Conservation (phyloP, 2,113 vertebrate species). For the Morphnarchus princeps region DNA sequence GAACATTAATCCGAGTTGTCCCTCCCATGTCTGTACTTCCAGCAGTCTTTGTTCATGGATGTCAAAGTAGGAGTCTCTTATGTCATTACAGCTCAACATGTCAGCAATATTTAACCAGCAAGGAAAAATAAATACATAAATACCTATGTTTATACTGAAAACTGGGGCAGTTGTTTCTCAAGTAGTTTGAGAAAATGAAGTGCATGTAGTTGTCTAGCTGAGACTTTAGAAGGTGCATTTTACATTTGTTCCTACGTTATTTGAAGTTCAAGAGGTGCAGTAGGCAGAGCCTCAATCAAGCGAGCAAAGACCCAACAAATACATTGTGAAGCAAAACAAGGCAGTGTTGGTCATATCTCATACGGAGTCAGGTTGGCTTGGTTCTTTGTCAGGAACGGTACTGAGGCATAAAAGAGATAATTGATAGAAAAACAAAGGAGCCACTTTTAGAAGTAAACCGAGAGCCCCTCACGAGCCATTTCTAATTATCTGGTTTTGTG, state of each 20-base stretch:
- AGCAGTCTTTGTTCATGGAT: neutral
- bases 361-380: neutral
- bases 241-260: neutral
- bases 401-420: neutral
- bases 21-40: neutral
- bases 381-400: neutral
- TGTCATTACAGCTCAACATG: neutral
- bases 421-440: conserved; percentile 17
- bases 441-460: neutral
- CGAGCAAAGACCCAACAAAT: neutral
- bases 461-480: neutral
- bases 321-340: neutral
- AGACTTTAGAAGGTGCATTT: neutral
- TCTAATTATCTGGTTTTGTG: neutral
- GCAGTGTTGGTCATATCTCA: neutral
- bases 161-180: neutral
- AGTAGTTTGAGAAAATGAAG: neutral
- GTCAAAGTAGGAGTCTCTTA: neutral
- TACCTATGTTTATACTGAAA: neutral
- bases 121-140: neutral
- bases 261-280: neutral
- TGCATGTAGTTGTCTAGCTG: neutral
- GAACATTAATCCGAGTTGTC: neutral
- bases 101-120: neutral
- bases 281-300: neutral